A percentile compares a stretch with the other conserved stretches of the same genome.
phyloP scores from a whole-genome alignment of 1,140 invertebrate species.

The Pristionchus pacificus region DNA sequence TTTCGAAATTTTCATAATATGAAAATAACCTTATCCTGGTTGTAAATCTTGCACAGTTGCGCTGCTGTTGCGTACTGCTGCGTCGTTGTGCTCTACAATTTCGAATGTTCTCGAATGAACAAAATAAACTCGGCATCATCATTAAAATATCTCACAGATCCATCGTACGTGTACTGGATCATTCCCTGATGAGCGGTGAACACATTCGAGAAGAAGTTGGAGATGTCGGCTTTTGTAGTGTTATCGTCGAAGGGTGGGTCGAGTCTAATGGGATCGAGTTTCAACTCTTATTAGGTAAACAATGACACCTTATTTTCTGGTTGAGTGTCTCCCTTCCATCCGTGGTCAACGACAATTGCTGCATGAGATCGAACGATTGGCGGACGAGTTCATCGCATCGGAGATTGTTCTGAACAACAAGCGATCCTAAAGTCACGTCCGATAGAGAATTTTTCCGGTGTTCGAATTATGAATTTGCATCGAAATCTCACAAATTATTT shows the following conservation, averaged over 20 bases:
- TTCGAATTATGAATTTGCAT: no score
- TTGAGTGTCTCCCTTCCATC: constrained; percentile 31
- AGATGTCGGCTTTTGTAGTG: constrained; percentile 31
- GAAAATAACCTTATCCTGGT: neutral
- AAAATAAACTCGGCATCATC: no score
- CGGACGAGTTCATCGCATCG: constrained; percentile 22
- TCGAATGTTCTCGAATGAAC: no score
- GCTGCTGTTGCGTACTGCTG: constrained; percentile 11
- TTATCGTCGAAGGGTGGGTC: constrained; percentile 26
- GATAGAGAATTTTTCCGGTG: no score
- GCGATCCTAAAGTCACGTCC: constrained; percentile 34
- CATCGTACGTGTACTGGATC: constrained; percentile 39
- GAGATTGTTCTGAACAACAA: constrained; percentile 17
- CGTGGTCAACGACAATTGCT: constrained; percentile 29
- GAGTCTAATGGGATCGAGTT: constrained; percentile 17
- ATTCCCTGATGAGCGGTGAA: constrained; percentile 36
- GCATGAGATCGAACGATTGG: constrained; percentile 23
- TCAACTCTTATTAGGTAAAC: neutral
- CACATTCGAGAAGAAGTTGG: constrained; percentile 33
- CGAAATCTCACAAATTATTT: constrained; percentile 29
- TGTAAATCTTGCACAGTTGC: neutral
- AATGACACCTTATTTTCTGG: neutral
- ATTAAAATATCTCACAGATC: no score
- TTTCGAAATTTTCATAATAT: neutral
- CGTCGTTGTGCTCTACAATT: no score